Base-by-base conservation (phyloP, 2,888 invertebrate genomes). In the Ypsolopha scabrella region DNA sequence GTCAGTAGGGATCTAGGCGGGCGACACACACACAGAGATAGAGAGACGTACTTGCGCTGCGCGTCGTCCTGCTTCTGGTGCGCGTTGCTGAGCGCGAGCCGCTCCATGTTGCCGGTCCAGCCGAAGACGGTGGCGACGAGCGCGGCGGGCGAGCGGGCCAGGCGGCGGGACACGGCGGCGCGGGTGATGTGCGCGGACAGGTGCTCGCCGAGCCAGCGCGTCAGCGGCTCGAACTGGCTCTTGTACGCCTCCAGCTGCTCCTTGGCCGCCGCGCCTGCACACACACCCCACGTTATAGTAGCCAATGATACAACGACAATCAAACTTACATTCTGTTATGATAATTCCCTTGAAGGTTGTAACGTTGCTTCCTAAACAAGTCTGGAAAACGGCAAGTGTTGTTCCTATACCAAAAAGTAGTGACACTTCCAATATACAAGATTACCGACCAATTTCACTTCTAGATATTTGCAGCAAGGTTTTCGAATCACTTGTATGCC, bases 21-120 rank as follows among this genome's bases (percentile, higher is more conserved):
- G 10, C 7, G n/a, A 11, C 11, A 41, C 41, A 24, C 24, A 24
- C 2, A 24, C 24, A 11, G 43, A 6, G 7, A 14, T 2, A 9
- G 46, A 6, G 38, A 48, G 39, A 54, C 57, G 57, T 51, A 83
- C 64, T 90, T 90, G 68, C 95, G 92, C 71, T 96, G 95, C 38
- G 95, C 93, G 87, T 98, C 97, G 70, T 98, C 95, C 7, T 81
- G 68, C 68, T 97, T 97, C 67, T 95, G 95, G 80, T 99, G 98
- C 11, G 99, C 98, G 83, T 99, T 99, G 47, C 95, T 94, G 57
- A 94, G 83, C 57, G 98, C 97, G 58, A 99, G 90, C 49, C 99
- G 90, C 87, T 99, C 99, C 99, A 99, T 99, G 82, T 99, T 99
- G 65, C 98, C 99, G 63, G 98, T 98, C 98, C 98, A 99, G 61